Percentiles rank a stretch among this genome's conserved stretches.
phyloP scores from a whole-genome alignment of 2,113 vertebrate genomes.

The Thomomys bottae region DNA sequence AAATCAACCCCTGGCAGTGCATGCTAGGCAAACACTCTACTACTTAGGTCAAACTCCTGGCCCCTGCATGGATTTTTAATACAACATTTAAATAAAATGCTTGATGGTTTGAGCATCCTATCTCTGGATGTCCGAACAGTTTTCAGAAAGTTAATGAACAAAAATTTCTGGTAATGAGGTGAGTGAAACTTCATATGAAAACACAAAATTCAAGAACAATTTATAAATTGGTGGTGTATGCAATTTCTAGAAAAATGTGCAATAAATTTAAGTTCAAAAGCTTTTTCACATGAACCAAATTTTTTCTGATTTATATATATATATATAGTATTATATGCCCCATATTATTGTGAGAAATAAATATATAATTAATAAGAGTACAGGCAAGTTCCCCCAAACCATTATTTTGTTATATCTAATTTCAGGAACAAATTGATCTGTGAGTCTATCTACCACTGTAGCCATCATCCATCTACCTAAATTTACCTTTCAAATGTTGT shows the following conservation, averaged over 20 bases:
- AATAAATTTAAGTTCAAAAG: constrained; percentile 48
- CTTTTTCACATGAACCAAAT: constrained; percentile 32
- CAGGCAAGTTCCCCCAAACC: not conserved
- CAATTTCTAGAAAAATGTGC: constrained; percentile 32
- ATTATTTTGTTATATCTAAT: not conserved
- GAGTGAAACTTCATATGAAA: constrained; percentile 32
- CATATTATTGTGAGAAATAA: not conserved
- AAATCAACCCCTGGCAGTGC: too few relatives aligned
- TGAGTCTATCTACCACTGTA: too few relatives aligned
- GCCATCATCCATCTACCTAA: not conserved
- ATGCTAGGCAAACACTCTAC: too few relatives aligned
- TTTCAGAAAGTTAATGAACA: constrained; percentile 39
- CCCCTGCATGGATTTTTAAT: not conserved
- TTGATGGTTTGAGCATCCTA: not conserved
- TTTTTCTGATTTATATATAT: not conserved
- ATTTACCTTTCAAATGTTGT: not conserved
- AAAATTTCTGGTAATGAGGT: not conserved
- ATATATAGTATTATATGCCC: not conserved
- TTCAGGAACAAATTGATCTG: not conserved
- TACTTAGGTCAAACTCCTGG: too few relatives aligned
- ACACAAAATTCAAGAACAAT: not conserved
- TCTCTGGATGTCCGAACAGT: constrained; percentile 20
- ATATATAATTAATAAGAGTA: not conserved
- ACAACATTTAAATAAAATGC: not conserved
- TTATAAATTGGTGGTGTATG: constrained; percentile 46